Evolutionary conservation across 2,797 vertebrate species (phyloP).

Genomic region (Aldrovandia affinis): DNA sequence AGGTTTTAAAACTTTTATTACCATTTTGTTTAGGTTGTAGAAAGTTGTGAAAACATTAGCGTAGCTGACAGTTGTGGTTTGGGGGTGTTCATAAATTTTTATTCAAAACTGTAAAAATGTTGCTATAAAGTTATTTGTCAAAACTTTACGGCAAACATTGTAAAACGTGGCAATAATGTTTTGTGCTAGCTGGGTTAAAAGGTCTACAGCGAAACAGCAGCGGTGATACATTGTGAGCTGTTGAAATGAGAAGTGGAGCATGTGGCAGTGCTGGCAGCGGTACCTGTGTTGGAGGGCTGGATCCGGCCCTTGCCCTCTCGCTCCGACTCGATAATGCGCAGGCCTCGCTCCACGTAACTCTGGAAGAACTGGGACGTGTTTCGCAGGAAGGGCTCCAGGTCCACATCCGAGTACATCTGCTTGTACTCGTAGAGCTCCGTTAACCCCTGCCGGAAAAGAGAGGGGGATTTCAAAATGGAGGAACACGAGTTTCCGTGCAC

Average conservation of each 20-base stretch:
- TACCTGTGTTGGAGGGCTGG: slow-evolving; percentile 81
- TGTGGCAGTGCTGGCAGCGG: not conserved
- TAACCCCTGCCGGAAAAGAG: slow-evolving; percentile 77
- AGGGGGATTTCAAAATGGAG: not conserved
- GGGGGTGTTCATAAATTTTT: no score
- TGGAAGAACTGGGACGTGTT: slow-evolving; percentile 98
- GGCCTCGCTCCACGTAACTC: slow-evolving; percentile 97
- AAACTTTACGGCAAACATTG: no score
- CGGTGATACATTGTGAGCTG: not conserved
- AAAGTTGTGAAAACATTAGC: no score
- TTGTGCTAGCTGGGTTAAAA: not conserved
- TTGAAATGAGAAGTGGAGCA: not conserved
- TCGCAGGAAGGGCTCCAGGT: slow-evolving; percentile 94
- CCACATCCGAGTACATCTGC: slow-evolving; percentile 94
- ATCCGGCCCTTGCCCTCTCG: slow-evolving; percentile 88
- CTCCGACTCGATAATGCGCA: slow-evolving; percentile 93
- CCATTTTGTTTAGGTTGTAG: no score
- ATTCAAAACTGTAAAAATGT: no score
- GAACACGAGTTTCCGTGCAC: not conserved
- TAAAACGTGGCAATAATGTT: no score
- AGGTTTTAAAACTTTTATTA: no score
- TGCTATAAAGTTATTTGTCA: no score
- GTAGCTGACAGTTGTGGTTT: no score
- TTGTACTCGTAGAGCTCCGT: slow-evolving; percentile 97
- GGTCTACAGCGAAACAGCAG: not conserved